phyloP scores from a whole-genome alignment of 2,888 invertebrate genomes.

The Laspeyria flexula region DNA sequence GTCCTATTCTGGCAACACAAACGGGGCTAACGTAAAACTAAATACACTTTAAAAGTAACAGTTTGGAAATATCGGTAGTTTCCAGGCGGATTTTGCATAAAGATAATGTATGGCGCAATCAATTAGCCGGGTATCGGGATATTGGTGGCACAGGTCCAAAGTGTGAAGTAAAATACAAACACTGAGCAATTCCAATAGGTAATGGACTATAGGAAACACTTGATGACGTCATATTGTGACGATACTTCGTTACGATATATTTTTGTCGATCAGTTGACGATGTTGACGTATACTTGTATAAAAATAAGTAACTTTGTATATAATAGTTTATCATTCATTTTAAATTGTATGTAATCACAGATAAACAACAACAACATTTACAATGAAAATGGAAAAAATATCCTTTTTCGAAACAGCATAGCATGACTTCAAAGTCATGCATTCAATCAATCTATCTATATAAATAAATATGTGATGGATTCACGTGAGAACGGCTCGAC shows the following conservation, averaged over 20 bases:
- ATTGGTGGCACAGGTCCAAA: slow-evolving; percentile 42
- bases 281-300: not conserved
- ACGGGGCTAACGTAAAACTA: too few species aligned
- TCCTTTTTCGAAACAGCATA: too few species aligned
- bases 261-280: not conserved
- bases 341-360: too few species aligned
- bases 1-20: too few species aligned
- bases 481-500: too few species aligned
- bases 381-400: too few species aligned
- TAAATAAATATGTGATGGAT: too few species aligned
- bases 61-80: slow-evolving; percentile 29
- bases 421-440: too few species aligned
- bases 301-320: too few species aligned
- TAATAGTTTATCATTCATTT: too few species aligned
- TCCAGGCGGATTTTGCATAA: slow-evolving; percentile 17
- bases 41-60: slow-evolving; percentile 8
- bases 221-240: not conserved
- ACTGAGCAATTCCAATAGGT: not conserved
- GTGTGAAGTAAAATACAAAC: slow-evolving; percentile 24
- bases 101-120: slow-evolving; percentile 30
- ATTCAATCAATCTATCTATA: too few species aligned
- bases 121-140: slow-evolving; percentile 31
- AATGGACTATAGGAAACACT: slow-evolving; percentile 7
- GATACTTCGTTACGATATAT: not conserved
- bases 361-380: too few species aligned